These are phyloP conservation scores for Vespertilio murinus DNA, from an alignment of 2,797 vertebrate species.

Conservation along the genomic window DNA sequence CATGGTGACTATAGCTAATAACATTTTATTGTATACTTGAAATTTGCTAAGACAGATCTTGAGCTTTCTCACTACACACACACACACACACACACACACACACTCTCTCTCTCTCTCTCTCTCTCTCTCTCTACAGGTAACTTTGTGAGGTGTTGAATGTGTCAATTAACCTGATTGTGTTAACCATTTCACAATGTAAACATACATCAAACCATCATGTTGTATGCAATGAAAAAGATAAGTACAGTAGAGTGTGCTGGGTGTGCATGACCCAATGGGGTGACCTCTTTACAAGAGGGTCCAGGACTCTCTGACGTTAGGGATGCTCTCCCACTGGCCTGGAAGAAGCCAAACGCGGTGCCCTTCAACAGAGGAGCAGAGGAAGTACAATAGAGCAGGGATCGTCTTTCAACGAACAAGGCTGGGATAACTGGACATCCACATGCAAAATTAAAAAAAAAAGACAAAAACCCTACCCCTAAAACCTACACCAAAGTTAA, in stretches of 20 bases:
- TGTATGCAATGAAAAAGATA: not conserved
- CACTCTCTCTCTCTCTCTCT: too few species aligned
- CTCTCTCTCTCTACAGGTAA: too few species aligned
- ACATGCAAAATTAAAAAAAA: not conserved
- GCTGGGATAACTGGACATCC: not conserved
- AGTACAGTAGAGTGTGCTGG: not conserved
- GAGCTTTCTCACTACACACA: too few species aligned
- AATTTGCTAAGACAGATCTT: too few species aligned
- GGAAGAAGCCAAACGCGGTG: not conserved
- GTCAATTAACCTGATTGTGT: not conserved
- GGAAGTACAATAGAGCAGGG: not conserved
- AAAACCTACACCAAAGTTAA: not conserved
- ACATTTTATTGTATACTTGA: too few species aligned
- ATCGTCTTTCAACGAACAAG: not conserved
- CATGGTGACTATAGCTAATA: too few species aligned
- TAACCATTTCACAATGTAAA: not conserved
- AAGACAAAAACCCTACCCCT: not conserved
- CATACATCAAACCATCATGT: not conserved
- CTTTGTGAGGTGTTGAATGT: too few species aligned
- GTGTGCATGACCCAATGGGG: not conserved
- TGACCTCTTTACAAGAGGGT: not conserved
- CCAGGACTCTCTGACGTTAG: not conserved
- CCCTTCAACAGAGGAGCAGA: not conserved
- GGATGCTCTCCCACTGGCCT: not conserved
- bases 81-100: too few species aligned